Evolutionary conservation across 1,140 invertebrate genomes (phyloP), one percentile per base, ranked within the genome.

Genomic region (Popillia japonica): DNA sequence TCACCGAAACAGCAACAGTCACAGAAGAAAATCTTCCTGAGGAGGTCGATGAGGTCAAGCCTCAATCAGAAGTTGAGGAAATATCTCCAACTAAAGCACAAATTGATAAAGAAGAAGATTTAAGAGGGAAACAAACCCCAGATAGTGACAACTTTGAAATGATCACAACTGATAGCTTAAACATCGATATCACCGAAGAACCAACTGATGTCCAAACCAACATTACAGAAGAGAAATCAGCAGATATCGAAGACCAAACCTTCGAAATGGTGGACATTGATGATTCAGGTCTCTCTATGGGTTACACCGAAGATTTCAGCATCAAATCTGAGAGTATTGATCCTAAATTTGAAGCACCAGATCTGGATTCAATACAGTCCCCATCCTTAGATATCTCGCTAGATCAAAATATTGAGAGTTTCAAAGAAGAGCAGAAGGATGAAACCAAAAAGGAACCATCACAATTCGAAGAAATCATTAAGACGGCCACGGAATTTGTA

Each of bases 381-480:
- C 64, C 23, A 3, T 1, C 64, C 17, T 6, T 22, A 6, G 22
- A 17, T 17, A 20, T n/a, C 7, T 55, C 48, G 17, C 27, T 68
- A 7, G 44, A 76, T 9, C 22, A 76, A 55, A n/a, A 22, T 22
- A 27, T 59, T 10, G 41, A 76, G 14, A 9, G 4, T 22, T 10
- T n/a, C 22, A 59, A 76, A 23, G 22, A 27, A 4, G 22, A 44
- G 17, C 17, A 68, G 74, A 75, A 68, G n/a, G 23, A 40, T n/a
- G 74, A 81, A n/a, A 8, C 10, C 44, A 77, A 6, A 22, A 41
- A 23, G 20, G 20, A 72, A 75, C 78, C 73, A 9, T 85, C 82
- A 6, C 78, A 83, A 75, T 84, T 86, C 76, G 85, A 85, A 80
- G 80, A 82, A 42, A 84, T 85, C 61, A 75, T 85, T 4, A 79